Percentiles rank a stretch among this genome's conserved stretches.
Conservation (phyloP, 2,113 vertebrate genomes). For the Nerophis lumbriciformis region DNA sequence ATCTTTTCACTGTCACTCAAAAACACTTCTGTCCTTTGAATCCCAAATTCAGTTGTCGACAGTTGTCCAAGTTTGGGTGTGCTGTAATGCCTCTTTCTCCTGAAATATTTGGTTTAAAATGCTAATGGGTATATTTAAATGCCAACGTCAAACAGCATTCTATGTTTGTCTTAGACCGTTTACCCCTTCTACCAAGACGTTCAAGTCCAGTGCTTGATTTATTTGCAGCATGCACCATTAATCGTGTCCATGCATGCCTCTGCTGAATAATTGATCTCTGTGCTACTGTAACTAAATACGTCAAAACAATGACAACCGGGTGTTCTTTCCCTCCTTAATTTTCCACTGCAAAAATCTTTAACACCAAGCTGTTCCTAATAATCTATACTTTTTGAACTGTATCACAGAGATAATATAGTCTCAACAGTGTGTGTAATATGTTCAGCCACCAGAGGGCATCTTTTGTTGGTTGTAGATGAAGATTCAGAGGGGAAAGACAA, state of each 20-base stretch:
- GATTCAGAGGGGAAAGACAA: slow-evolving; percentile 14
- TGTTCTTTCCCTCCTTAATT: slow-evolving; percentile 15
- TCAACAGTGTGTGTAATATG: slow-evolving; percentile 15
- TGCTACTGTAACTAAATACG: slow-evolving; percentile 76
- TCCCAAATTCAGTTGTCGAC: slow-evolving; percentile 59
- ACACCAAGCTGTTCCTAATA: slow-evolving; percentile 4
- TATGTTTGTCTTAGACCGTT: slow-evolving; percentile 61
- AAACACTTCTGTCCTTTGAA: slow-evolving; percentile 66
- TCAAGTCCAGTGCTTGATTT: slow-evolving; percentile 67
- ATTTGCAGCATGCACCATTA: slow-evolving; percentile 72
- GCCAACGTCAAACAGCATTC: slow-evolving; percentile 53
- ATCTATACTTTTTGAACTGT: slow-evolving; percentile 2
- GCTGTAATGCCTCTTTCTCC: slow-evolving; percentile 54
- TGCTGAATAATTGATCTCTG: slow-evolving; percentile 76
- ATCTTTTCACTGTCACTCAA: slow-evolving; percentile 52
- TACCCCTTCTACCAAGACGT: slow-evolving; percentile 55
- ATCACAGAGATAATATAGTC: too few species aligned
- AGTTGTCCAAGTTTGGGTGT: slow-evolving; percentile 46
- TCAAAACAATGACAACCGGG: slow-evolving; percentile 69
- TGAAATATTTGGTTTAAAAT: slow-evolving; percentile 68
- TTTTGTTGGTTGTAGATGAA: slow-evolving; percentile 13
- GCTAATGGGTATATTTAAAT: slow-evolving; percentile 54
- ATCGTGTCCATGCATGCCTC: slow-evolving; percentile 71
- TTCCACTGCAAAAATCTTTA: slow-evolving; percentile 1
- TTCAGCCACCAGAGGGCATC: slow-evolving; percentile 65